Conservation (phyloP, 2,797 vertebrate species). For the Lophotriccus pileatus region DNA sequence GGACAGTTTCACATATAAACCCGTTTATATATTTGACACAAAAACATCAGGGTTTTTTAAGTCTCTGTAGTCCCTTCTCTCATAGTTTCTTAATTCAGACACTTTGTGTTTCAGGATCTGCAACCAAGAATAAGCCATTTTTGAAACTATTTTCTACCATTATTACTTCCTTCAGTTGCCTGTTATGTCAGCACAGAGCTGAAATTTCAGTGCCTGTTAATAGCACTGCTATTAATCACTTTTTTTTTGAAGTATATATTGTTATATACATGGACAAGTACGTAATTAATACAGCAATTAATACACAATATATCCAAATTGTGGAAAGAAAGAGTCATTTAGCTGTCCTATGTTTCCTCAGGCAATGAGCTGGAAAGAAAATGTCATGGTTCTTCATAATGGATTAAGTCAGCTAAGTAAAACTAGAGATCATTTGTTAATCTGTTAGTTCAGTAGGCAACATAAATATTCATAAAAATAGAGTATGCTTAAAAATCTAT, state of each 20-base stretch:
- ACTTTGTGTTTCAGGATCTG: not conserved
- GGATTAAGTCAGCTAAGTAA: not conserved
- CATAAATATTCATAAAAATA: not conserved
- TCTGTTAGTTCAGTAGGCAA: not conserved
- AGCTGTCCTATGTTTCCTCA: not conserved
- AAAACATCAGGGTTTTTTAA: not conserved
- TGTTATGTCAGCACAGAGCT: not conserved
- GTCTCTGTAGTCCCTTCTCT: not conserved
- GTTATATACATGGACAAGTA: not conserved
- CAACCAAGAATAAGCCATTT: not conserved
- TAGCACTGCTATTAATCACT: not conserved
- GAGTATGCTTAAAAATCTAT: not conserved
- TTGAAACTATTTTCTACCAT: not conserved
- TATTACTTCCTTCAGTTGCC: not conserved
- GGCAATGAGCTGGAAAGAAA: not conserved
- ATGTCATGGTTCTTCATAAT: not conserved
- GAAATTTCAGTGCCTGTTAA: not conserved
- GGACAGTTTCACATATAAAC: not conserved
- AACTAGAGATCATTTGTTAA: not conserved
- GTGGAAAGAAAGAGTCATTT: not conserved
- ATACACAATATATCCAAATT: not conserved
- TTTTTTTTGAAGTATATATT: not conserved
- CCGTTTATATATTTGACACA: fast-evolving
- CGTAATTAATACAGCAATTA: not conserved
- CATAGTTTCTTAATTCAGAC: not conserved